phyloP scores from a whole-genome alignment of 2,113 vertebrate species.

The Parus major region DNA sequence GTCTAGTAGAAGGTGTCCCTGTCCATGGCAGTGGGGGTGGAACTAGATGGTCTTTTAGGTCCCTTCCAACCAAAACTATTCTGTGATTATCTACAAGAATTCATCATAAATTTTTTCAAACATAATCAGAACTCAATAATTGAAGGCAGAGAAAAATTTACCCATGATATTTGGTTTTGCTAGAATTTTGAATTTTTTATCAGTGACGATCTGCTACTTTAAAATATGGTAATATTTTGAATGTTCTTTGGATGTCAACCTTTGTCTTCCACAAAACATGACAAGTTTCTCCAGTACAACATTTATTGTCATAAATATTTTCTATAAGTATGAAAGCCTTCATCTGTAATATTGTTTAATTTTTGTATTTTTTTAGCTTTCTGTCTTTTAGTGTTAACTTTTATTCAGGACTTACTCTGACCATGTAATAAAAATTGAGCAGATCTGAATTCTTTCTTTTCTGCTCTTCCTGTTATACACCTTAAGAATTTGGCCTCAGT shows the following conservation, averaged over 20 bases:
- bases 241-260: background rate
- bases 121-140: background rate
- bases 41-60: background rate
- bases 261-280: background rate
- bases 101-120: accelerated
- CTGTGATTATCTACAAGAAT: background rate
- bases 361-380: background rate
- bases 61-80: background rate
- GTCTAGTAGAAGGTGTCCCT: background rate
- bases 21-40: background rate
- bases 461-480: background rate
- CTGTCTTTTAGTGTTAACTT: background rate
- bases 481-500: background rate
- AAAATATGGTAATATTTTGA: background rate
- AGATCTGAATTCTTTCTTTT: background rate
- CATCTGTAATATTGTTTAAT: background rate
- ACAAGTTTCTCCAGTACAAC: background rate
- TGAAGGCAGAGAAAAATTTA: background rate
- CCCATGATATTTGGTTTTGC: background rate
- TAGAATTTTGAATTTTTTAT: background rate
- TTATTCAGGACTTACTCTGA: background rate
- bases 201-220: background rate
- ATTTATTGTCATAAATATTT: background rate
- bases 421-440: background rate
- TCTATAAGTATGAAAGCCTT: background rate